Percentiles rank a stretch among this genome's conserved stretches.
Evolutionary conservation across 2,113 vertebrate genomes (phyloP).

Genomic region (Thymallus thymallus): DNA sequence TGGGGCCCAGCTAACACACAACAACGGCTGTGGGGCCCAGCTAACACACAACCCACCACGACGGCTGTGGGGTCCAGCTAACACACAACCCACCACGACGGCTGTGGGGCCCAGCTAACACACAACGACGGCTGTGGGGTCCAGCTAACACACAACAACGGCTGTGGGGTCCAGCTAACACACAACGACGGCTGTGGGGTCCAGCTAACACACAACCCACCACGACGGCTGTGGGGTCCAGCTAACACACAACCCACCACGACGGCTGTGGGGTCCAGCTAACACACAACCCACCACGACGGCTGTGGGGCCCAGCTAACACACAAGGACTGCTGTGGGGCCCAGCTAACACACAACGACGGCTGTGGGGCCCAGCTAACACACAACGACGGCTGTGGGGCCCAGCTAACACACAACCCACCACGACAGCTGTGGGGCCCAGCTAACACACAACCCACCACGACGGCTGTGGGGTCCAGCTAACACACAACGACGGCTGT

Average conservation of each 20-base stretch:
- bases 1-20: constrained; percentile 85
- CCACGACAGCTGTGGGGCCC: constrained; percentile 83
- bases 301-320: constrained; percentile 85
- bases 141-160: constrained; percentile 86
- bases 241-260: constrained; percentile 88
- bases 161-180: constrained; percentile 85
- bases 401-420: constrained; percentile 87
- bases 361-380: constrained; percentile 85
- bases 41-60: constrained; percentile 87
- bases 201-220: constrained; percentile 87
- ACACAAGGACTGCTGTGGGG: constrained; percentile 84
- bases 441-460: constrained; percentile 88
- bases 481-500: constrained; percentile 86
- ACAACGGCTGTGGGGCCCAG: constrained; percentile 83
- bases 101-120: constrained; percentile 85
- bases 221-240: constrained; percentile 83
- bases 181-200: constrained; percentile 84
- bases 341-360: constrained; percentile 86
- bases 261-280: constrained; percentile 84
- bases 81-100: constrained; percentile 87
- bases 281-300: constrained; percentile 87
- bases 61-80: constrained; percentile 84
- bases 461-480: constrained; percentile 84
- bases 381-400: constrained; percentile 84
- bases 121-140: constrained; percentile 84